These are phyloP conservation scores for Hydrocynus forskahlii DNA, from an alignment of 2,797 vertebrate genomes.

Conservation along the genomic window DNA sequence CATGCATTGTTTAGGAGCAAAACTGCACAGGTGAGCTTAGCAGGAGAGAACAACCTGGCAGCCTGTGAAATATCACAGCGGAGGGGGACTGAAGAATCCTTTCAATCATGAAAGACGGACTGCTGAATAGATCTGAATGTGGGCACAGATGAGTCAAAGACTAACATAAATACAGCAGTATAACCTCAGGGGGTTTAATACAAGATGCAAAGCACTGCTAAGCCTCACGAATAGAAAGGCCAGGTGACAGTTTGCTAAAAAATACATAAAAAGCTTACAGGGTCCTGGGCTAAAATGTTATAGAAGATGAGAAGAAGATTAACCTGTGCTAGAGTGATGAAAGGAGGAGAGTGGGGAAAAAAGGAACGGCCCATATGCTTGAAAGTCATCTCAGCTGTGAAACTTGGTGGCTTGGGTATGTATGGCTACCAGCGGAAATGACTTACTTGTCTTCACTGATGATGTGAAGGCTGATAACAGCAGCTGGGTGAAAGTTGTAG, in stretches of 20 bases:
- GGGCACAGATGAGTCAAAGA: constrained; percentile 36
- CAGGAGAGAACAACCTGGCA: not conserved
- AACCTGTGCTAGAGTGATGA: constrained; percentile 20
- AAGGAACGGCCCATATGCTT: constrained; percentile 22
- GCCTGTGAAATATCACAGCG: not conserved
- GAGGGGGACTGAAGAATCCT: constrained; percentile 11
- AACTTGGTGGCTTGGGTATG: constrained; percentile 23
- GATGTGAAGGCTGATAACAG: not conserved
- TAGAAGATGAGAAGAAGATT: constrained; percentile 20
- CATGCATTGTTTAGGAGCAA: not conserved
- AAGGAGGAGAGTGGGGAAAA: constrained; percentile 8
- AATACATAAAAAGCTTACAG: constrained; percentile 16
- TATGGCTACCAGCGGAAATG: constrained; percentile 9
- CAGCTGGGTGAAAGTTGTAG: not conserved
- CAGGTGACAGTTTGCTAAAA: constrained; percentile 15
- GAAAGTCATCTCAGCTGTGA: constrained; percentile 26
- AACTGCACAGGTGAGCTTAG: not conserved
- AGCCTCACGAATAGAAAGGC: constrained; percentile 24
- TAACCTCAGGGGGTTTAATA: constrained; percentile 32
- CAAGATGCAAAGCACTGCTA: constrained; percentile 28
- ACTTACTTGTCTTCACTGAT: constrained; percentile 37
- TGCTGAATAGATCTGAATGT: constrained; percentile 13
- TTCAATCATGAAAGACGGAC: constrained; percentile 10
- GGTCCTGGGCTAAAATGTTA: constrained; percentile 22
- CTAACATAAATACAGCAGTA: constrained; percentile 17